Evolutionary conservation across 2,888 invertebrate genomes (phyloP), one percentile per base, ranked within the genome.

Genomic region (Andricus quercusramuli): DNA sequence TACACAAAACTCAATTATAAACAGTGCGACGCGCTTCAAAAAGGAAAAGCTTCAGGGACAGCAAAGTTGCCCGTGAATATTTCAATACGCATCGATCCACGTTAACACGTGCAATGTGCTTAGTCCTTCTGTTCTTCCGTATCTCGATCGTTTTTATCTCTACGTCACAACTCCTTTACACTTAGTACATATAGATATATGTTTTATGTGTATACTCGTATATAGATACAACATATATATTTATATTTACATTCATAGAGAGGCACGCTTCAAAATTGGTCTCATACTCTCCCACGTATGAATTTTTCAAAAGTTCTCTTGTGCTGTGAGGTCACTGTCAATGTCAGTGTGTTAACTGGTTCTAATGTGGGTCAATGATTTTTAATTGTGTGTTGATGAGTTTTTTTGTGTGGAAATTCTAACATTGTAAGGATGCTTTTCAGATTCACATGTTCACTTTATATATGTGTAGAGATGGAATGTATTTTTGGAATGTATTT

Each of bases 81-180:
- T 89, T 89, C 83, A 89, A 85, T 85, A 85, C 83, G 84, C 85
- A 89, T 89, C 89, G 89, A 89, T 88, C 87, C 81, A 78, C 79
- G 79, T 80, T 80, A 83, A 84, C 84, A 84, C 83, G 84, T 82
- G 83, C 74, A 74, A 74, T 80, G 84, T 80, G 79, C 84, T 80
- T 81, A 81, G 81, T 56, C 51, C 56, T 74, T 64, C n/a, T 77
- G 25, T 77, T 29, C 62, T 44, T 77, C 25, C 77, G 25, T 77
- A 77, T 47, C 44, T 64, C 44, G 64, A 77, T 77, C 64, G 62
- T 77, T 47, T 77, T n/a, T 77, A 51, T 20, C 11, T 25, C 25
- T 32, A 51, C 56, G 37, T 37, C 20, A 74, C 32, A 74, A 32
- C 56, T n/a, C 17, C 17, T 41, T 77, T 17, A 77, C 64, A 9